Evolutionary conservation across 2,888 invertebrate species (phyloP), one percentile per base, ranked within the genome.

Genomic region (Coremacera marginata): DNA sequence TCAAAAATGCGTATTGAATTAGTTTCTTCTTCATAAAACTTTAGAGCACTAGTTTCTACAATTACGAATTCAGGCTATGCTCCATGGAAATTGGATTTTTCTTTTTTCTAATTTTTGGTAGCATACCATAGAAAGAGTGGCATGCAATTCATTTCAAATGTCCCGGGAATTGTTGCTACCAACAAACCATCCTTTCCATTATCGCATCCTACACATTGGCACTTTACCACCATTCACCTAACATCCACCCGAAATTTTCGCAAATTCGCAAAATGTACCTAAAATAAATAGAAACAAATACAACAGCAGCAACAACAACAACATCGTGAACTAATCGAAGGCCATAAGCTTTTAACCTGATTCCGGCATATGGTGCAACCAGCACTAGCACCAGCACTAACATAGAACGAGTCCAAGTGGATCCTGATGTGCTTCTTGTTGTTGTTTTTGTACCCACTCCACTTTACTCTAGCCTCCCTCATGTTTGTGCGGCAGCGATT

Each of bases 261-360:
- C 44, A 44, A 44, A 44, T 44, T 44, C 55, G n/a, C n/a, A 55
- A 37, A 62, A 63, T 31, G 31, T 63, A 14, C 31, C 63, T 31
- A 31, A 31, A 31, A 22, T 60, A 44, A 60, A 27, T 60, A 31
- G 63, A 62, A 31, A 31, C 63, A 31, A 63, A 8, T 27, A 22
- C 57, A 60, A 9, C 57, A 60, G 11, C 57, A 60, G 9, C 57
- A 60, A 22, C 57, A 60, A 60, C 57, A 60, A 60, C 57, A 60
- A 60, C 57, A 22, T 19, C 19, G 22, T 55, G 19, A 44, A 51
- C 44, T 73, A 73, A 73, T 73, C 72, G 72, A 19, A 62, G 72
- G n/a, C 16, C 63, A 63, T 25, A 70, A 52, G 27, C 51, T 67
- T 55, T 75, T 55, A 65, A 67, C 31, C 74, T 55, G 74, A 55